Conservation (phyloP, 2,113 vertebrate genomes). For the Nerophis lumbriciformis region DNA sequence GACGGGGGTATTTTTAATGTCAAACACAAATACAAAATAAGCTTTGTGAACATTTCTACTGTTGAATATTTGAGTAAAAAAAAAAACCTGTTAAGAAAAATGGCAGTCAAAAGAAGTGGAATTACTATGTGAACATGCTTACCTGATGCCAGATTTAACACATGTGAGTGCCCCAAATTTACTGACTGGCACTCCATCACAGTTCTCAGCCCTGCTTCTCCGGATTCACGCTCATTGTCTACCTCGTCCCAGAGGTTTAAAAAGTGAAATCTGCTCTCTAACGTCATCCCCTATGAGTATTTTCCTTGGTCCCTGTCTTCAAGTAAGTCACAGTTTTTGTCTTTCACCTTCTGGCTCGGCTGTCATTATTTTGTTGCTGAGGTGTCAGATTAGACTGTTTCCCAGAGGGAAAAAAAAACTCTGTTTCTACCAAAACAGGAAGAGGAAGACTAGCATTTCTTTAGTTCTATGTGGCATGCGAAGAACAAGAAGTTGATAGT, state of each 20-base stretch:
- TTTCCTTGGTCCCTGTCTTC: background rate
- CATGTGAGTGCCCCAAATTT: slow-evolving; percentile 11
- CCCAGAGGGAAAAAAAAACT: slow-evolving; percentile 25
- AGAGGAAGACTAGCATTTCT: slow-evolving; percentile 14
- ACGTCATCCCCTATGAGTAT: slow-evolving; percentile 30
- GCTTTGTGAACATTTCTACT: background rate
- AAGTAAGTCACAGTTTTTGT: background rate
- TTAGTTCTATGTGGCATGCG: background rate
- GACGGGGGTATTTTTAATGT: background rate
- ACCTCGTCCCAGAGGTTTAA: slow-evolving; percentile 62
- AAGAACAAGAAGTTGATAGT: background rate
- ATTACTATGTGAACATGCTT: slow-evolving; percentile 19
- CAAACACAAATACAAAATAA: background rate
- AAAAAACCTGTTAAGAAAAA: background rate
- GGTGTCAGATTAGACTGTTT: slow-evolving; percentile 16
- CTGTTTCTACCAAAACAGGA: slow-evolving; percentile 64
- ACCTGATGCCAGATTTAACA: slow-evolving; percentile 45
- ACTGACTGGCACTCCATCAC: slow-evolving; percentile 20
- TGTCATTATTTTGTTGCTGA: slow-evolving; percentile 21
- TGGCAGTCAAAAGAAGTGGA: background rate
- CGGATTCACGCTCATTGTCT: slow-evolving; percentile 17
- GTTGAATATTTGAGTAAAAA: slow-evolving; percentile 5
- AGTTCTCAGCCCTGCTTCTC: slow-evolving; percentile 10
- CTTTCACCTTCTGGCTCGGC: background rate
- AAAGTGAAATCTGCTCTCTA: slow-evolving; percentile 58